Evolutionary conservation across 2,888 invertebrate genomes (phyloP).

Genomic region (Cataglyphis livida): DNA sequence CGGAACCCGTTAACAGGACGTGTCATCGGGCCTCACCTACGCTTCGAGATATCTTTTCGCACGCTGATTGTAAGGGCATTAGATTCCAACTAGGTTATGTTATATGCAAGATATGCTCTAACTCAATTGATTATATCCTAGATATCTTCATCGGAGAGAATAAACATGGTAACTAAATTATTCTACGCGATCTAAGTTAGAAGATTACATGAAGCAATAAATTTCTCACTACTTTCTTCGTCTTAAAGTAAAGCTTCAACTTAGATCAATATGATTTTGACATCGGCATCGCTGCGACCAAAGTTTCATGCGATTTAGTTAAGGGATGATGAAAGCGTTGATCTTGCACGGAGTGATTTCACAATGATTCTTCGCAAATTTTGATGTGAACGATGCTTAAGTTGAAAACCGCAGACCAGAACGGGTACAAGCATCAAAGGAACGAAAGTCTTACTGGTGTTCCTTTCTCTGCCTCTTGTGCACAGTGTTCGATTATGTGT

Average conservation of each 20-base stretch:
- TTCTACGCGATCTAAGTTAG: neutral
- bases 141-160: neutral
- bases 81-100: neutral
- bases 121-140: neutral
- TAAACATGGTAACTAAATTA: neutral
- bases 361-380: constrained; percentile 1
- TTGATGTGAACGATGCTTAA: constrained; percentile 71
- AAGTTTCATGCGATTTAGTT: neutral
- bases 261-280: neutral
- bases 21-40: constrained; percentile 50
- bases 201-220: neutral
- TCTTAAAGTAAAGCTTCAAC: neutral
- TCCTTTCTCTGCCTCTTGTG: constrained; percentile 56
- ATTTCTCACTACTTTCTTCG: neutral
- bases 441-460: constrained; percentile 72
- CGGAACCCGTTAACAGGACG: constrained; percentile 53
- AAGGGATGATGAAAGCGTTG: neutral
- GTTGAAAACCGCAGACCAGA: constrained; percentile 73
- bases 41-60: constrained; percentile 13
- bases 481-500: constrained; percentile 79
- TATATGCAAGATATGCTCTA: neutral
- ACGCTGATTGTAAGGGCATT: constrained; percentile 8
- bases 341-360: neutral
- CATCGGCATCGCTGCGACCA: neutral
- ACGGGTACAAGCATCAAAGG: constrained; percentile 71